A percentile compares a stretch with the other conserved stretches of the same genome.
Conservation (phyloP, 2,888 invertebrate species). For the Pelosia muscerda region DNA sequence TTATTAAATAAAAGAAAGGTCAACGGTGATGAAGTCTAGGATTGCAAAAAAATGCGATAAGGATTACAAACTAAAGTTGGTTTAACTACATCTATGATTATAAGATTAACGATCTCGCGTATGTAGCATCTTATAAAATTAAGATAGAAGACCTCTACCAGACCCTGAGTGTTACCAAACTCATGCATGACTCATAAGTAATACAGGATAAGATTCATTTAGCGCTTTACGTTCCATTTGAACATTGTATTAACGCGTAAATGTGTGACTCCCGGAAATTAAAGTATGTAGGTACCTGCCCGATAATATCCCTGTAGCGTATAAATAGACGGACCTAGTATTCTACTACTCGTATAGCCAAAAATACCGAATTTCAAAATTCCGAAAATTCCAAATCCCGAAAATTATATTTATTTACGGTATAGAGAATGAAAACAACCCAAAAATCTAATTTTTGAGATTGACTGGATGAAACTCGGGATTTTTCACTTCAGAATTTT, state of each 20-base stretch:
- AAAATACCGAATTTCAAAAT: too few relatives aligned
- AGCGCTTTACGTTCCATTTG: not conserved
- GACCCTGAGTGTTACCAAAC: not conserved
- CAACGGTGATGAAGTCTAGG: slow-evolving; percentile 55
- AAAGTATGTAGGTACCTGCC: too few relatives aligned
- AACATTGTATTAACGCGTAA: not conserved
- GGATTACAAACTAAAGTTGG: slow-evolving; percentile 2
- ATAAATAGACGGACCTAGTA: not conserved
- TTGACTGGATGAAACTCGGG: too few relatives aligned
- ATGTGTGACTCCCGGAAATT: not conserved
- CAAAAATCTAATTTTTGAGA: too few relatives aligned
- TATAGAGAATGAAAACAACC: too few relatives aligned
- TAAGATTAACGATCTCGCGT: slow-evolving; percentile 1
- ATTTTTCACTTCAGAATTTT: too few relatives aligned
- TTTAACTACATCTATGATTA: not conserved
- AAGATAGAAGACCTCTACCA: not conserved
- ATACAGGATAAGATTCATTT: slow-evolving; percentile 1
- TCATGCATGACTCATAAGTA: not conserved
- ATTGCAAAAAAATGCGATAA: slow-evolving; percentile 31
- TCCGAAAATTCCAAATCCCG: too few relatives aligned
- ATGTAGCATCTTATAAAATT: not conserved
- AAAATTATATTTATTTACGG: too few relatives aligned
- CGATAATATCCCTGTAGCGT: not conserved
- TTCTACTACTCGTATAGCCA: not conserved
- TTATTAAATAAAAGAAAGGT: slow-evolving; percentile 54